Base-by-base conservation (phyloP, 1,140 invertebrate genomes). In the Eurosta solidaginis region DNA sequence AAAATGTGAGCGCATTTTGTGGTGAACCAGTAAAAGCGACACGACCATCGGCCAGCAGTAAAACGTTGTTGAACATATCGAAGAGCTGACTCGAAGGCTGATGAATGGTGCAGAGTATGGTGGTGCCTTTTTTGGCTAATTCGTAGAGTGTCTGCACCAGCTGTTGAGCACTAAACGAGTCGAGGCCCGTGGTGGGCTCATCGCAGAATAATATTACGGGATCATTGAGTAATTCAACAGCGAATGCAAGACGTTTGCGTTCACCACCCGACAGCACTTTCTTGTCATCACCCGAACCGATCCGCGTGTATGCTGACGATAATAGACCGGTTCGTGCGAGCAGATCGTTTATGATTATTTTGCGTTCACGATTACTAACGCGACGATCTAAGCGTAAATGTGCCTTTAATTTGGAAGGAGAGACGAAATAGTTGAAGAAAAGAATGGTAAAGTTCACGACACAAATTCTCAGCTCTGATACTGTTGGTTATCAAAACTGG, bases 51-150 rank as follows among this genome's bases (percentile, higher is more conserved):
- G 96, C 94, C 79, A 99, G 86, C 1, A 98, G 88, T 78, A 97
- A 92, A 7, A 98, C 89, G 80, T 94, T 93, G 83, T 97, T 93
- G 87, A 99, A 99, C 87, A 96, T 90, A 1, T 92, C 92, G 84
- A 97, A 98, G 40, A 98, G 90, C 81, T 97, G 94, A 0, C 95
- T 96, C n/a, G 95, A 97, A 0, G 98, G 97, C 88, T 99, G 98
- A 88, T 99, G 97, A 81, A 99, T 98, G 14, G 97, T 98, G 83
- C 96, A 97, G 25, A 99, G 88, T 2, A 99, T 93, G 0, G 96
- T 98, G 83, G 95, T 94, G 22, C 95, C 94, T 76, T 89, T 86
- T 17, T 89, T 85, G 1, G 92, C 91, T 83, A 93, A 91, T 29
- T 89, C 88, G 49, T 92, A 92, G 84, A 96, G 90, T 81, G 94